Conservation (phyloP, 2,113 vertebrate species). For the Chlamydotis undulata region DNA sequence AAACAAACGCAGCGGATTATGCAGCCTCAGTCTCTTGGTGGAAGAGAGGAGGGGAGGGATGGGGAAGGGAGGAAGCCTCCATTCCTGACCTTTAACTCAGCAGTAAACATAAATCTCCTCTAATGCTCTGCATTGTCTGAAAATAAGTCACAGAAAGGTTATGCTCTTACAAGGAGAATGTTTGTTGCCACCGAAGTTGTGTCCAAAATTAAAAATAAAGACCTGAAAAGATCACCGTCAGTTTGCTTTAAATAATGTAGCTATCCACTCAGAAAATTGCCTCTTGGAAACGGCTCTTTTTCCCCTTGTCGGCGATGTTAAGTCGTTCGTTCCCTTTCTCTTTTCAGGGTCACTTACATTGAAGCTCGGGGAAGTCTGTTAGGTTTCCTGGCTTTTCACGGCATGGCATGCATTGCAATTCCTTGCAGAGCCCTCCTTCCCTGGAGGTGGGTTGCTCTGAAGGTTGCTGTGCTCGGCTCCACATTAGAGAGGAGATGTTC, state of each 20-base stretch:
- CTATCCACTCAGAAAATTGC: not conserved
- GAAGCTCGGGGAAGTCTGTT: not conserved
- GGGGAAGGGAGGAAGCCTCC: slow-evolving; percentile 40
- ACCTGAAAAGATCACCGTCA: not conserved
- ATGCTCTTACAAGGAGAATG: slow-evolving; percentile 18
- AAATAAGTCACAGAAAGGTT: slow-evolving; percentile 10
- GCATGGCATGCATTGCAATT: not conserved
- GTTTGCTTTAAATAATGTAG: not conserved
- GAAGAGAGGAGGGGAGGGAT: slow-evolving; percentile 10
- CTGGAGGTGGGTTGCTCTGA: not conserved
- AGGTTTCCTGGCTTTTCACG: not conserved
- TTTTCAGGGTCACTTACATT: not conserved
- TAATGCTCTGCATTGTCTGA: slow-evolving; percentile 53
- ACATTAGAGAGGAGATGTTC: not conserved
- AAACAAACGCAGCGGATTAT: slow-evolving; percentile 59
- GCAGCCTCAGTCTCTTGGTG: slow-evolving; percentile 32
- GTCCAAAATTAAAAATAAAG: slow-evolving; percentile 38
- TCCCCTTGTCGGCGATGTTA: not conserved
- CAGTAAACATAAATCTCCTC: slow-evolving; percentile 66
- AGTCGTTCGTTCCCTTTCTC: not conserved
- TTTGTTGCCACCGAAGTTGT: not conserved
- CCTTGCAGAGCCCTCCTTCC: not conserved
- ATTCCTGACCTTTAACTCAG: slow-evolving; percentile 67
- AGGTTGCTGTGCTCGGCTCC: not conserved
- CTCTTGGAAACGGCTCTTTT: not conserved